Evolutionary conservation across 2,113 vertebrate genomes (phyloP).

Genomic region (Lycaon pictus): DNA sequence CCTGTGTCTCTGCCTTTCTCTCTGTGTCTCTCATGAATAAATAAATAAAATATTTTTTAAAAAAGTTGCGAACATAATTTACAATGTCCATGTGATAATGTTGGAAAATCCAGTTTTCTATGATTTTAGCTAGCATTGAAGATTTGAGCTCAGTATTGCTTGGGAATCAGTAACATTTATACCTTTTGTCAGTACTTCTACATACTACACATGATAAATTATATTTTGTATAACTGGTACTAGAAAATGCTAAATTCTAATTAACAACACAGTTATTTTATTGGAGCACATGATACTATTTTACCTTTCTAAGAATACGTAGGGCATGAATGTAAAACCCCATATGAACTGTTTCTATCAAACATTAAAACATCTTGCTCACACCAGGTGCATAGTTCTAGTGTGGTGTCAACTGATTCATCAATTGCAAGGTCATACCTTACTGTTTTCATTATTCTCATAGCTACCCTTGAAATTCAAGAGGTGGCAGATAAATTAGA

Average conservation of each 20-base stretch:
- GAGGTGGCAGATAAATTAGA: neutral
- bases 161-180: neutral
- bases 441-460: conserved; percentile 8
- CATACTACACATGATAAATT: neutral
- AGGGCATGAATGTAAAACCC: neutral
- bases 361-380: neutral
- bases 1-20: too few relatives aligned
- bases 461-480: neutral
- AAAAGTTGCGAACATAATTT: neutral
- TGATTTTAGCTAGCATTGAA: neutral
- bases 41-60: too few relatives aligned
- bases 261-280: neutral
- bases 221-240: neutral
- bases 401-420: neutral
- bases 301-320: neutral
- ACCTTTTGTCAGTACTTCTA: neutral
- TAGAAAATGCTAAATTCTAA: neutral
- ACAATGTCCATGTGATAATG: neutral
- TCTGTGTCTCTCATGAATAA: too few relatives aligned
- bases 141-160: neutral
- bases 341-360: neutral
- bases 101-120: neutral
- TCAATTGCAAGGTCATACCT: neutral
- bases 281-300: neutral
- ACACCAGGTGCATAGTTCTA: neutral